Percentiles rank a stretch among this genome's conserved stretches.
These are phyloP conservation scores for Neostethus bicornis DNA, from an alignment of 2,797 vertebrate genomes.

Conservation along the genomic window DNA sequence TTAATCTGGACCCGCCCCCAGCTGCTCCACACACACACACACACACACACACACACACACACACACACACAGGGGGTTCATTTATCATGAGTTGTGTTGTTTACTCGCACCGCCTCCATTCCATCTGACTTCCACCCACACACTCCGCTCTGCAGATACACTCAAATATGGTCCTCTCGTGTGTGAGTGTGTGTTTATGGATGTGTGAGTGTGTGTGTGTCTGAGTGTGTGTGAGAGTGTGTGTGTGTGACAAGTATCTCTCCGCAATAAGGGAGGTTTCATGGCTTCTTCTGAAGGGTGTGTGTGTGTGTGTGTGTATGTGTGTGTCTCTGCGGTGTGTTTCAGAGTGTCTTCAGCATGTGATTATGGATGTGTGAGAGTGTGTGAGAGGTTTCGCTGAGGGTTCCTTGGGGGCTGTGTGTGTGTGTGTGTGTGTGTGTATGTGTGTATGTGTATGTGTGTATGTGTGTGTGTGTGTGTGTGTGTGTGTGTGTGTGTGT, in stretches of 20 bases:
- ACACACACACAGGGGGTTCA: constrained; percentile 20
- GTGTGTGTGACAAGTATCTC: constrained; percentile 75
- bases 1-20: constrained; percentile 40
- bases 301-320: no score
- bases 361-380: constrained; percentile 44
- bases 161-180: no score
- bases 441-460: not conserved
- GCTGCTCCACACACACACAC: constrained; percentile 24
- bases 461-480: constrained; percentile 22
- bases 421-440: no score
- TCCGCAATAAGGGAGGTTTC: constrained; percentile 79
- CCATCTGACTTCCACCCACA: constrained; percentile 9
- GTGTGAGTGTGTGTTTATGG: not conserved
- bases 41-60: not conserved
- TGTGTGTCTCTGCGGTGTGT: not conserved
- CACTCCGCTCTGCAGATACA: not conserved
- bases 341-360: constrained; percentile 1
- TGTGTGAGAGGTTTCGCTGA: no score
- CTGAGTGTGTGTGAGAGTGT: constrained; percentile 46
- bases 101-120: not conserved
- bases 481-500: constrained; percentile 59
- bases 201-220: not conserved
- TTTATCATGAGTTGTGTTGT: constrained; percentile 24
- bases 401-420: no score
- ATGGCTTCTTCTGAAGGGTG: constrained; percentile 77